Base-by-base conservation (phyloP, 2,888 invertebrate species). In the Drosophila prostipennis region DNA sequence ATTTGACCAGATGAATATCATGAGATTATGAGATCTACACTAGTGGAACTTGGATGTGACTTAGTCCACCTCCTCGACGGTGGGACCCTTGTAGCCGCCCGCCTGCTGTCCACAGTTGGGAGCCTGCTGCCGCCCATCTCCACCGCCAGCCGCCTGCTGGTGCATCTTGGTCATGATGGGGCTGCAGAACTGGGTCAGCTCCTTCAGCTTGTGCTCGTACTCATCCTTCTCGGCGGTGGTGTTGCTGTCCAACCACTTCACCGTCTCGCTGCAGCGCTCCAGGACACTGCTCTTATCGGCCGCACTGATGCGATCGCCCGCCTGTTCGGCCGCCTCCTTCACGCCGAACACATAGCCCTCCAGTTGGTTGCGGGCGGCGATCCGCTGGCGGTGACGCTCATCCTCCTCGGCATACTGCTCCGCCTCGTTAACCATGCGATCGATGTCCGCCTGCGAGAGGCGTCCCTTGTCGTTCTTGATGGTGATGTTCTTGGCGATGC, bases 381-480 rank as follows among this genome's bases (percentile, higher is more conserved):
- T 94, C 46, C 94, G 93, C 76, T 95, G 94, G 13, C 94, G 92
- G 79, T 95, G 95, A 77, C 93, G 94, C 63, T 95, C 94, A 80
- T 96, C 96, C 84, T 96, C 96, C 40, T 95, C 95, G 46, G 94
- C 94, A 91, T 95, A 96, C 54, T 92, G 93, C 85, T 96, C 96
- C 0, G 96, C 96, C 73, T 96, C 96, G 4, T 93, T 91, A 36
- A 96, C 91, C 96, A 96, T 96, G 69, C 95, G 93, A 74, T 97
- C 96, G 76, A 97, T 97, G 14, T 97, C 96, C 8, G 95, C 95
- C 89, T 96, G 96, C 16, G 96, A 96, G 51, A 97, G 92, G 6
- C 96, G 93, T 0, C 96, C 96, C 87, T 95, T 96, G 92, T 97
- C 96, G 92, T 96, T 97, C 90, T 95, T 96, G 73, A 97, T 97